Conservation (phyloP, 2,888 invertebrate species). For the Ligdia adustata region DNA sequence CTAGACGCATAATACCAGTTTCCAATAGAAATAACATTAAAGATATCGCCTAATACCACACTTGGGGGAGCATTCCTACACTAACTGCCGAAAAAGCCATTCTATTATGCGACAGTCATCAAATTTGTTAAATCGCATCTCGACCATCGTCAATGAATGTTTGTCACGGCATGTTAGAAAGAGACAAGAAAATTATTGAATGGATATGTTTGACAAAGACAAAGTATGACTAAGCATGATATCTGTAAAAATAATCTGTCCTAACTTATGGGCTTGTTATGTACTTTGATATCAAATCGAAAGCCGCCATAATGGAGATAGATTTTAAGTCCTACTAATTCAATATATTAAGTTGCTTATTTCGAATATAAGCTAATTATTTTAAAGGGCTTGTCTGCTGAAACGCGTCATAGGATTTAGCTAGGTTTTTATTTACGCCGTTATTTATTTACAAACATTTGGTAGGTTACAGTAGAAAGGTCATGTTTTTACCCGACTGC, state of each 20-base stretch:
- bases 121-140: slow-evolving; percentile 58
- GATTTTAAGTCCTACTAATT: too few relatives aligned
- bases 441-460: too few relatives aligned
- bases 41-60: slow-evolving; percentile 21
- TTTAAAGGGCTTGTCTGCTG: too few relatives aligned
- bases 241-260: slow-evolving; percentile 36
- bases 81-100: slow-evolving; percentile 39
- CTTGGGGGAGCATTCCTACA: slow-evolving; percentile 28
- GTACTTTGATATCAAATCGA: not conserved
- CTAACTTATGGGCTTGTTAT: not conserved
- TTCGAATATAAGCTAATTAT: too few relatives aligned
- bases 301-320: too few relatives aligned
- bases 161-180: slow-evolving; percentile 57
- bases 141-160: slow-evolving; percentile 47
- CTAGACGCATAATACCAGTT: slow-evolving; percentile 11
- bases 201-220: slow-evolving; percentile 39
- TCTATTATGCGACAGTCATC: slow-evolving; percentile 45
- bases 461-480: too few relatives aligned
- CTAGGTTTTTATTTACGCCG: too few relatives aligned
- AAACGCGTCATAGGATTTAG: too few relatives aligned
- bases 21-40: slow-evolving; percentile 10
- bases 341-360: too few relatives aligned
- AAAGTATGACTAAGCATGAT: slow-evolving; percentile 41
- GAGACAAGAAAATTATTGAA: slow-evolving; percentile 30
- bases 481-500: too few relatives aligned